Conservation (phyloP, 30 jellyfish, hydroid and myxozoan genomes). For the Sanderia malayensis region DNA sequence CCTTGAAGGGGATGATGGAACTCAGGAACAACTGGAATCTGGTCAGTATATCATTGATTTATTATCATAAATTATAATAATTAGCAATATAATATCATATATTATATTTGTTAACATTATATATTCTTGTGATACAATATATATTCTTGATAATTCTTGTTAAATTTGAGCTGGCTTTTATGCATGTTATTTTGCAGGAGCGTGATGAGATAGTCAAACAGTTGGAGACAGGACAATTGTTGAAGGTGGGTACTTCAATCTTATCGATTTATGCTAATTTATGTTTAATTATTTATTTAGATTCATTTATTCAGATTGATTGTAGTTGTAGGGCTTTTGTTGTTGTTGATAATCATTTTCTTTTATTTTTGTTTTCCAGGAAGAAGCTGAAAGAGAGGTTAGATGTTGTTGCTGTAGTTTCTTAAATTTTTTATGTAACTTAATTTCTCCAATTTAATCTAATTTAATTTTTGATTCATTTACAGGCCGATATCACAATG, state of each 20-base stretch:
- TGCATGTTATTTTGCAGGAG: constrained; percentile 14
- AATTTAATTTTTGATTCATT: not conserved
- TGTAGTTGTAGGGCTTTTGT: no score
- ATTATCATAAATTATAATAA: not conserved
- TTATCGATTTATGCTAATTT: no score
- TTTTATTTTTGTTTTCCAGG: not conserved
- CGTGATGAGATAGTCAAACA: constrained; percentile 45
- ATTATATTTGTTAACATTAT: no score
- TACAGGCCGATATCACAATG: constrained; percentile 50
- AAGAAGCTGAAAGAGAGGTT: constrained; percentile 58
- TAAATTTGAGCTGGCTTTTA: no score
- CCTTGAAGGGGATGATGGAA: constrained; percentile 66
- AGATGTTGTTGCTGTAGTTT: no score
- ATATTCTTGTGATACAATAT: no score
- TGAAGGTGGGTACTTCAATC: constrained; percentile 1
- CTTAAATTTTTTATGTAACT: not conserved
- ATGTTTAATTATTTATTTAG: no score
- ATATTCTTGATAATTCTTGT: no score
- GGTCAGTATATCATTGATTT: no score
- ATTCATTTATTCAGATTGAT: no score
- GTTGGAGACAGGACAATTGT: constrained; percentile 19
- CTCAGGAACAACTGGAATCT: constrained; percentile 49
- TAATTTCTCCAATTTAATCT: not conserved
- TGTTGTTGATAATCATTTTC: no score
- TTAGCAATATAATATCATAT: not conserved